phyloP scores from a whole-genome alignment of 92 coral and sea anemone genomes.

The Isaurus tuberculatus region DNA sequence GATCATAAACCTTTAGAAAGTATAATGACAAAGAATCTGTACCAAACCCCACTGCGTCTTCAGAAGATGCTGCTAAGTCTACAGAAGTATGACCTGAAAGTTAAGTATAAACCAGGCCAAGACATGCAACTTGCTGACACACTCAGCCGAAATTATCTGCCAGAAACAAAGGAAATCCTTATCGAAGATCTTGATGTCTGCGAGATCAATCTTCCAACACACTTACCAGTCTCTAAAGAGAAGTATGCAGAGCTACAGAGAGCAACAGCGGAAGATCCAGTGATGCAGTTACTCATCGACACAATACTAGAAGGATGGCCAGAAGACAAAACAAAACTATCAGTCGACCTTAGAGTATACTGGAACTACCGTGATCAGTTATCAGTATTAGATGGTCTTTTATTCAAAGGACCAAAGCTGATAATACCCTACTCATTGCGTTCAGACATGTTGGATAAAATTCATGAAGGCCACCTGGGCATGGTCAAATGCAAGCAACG shows the following conservation, averaged over 20 bases:
- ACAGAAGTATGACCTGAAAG: conserved; percentile 50
- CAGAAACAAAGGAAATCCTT: conserved; percentile 42
- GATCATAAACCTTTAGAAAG: conserved; percentile 25
- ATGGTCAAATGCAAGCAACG: conserved; percentile 15
- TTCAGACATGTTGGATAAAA: conserved; percentile 29
- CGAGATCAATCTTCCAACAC: conserved; percentile 51
- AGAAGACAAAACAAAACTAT: conserved; percentile 39
- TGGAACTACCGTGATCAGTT: conserved; percentile 24
- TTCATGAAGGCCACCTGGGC: conserved; percentile 21
- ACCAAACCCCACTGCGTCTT: conserved; percentile 33
- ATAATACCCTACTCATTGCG: conserved; percentile 24
- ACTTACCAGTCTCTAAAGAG: conserved; percentile 32
- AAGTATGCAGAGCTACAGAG: conserved; percentile 49
- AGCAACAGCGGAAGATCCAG: conserved; percentile 57
- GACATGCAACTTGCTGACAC: conserved; percentile 51
- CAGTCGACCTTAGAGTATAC: conserved; percentile 31
- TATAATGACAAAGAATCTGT: conserved; percentile 25
- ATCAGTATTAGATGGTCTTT: conserved; percentile 31
- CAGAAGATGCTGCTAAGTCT: conserved; percentile 44
- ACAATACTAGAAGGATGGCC: conserved; percentile 47
- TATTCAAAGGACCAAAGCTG: conserved; percentile 33
- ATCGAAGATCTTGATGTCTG: conserved; percentile 50
- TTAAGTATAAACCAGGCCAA: conserved; percentile 46
- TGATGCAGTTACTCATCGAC: conserved; percentile 34
- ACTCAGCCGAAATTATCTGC: conserved; percentile 49